Evolutionary conservation across 2,113 vertebrate species (phyloP), one percentile per base, ranked within the genome.

Genomic region (Hirundichthys speculiger): DNA sequence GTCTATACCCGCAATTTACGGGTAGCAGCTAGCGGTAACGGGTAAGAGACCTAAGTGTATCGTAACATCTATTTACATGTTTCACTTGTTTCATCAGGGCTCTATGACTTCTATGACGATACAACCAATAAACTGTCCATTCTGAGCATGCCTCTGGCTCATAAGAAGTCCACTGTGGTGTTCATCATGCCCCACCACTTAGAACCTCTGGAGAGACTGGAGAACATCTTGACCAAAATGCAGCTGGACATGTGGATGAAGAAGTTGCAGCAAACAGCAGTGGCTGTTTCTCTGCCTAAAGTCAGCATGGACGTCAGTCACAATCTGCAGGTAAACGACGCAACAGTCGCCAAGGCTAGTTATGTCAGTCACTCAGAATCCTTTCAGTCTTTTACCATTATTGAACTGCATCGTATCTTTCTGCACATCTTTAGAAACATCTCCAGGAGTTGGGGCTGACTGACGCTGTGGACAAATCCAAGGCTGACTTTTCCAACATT

Each of bases 211-310:
- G 95, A 95, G 45, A 93, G 94, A 18, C 79, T 98, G 9, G 97
- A 99, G 88, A 98, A 98, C 82, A 69, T 98, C 60, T 88, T 99
- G 80, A 98, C 92, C 71, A 94, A 88, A 58, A 93, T 96, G 52
- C 96, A 99, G 88, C 88, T 99, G 19, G 94, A 96, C 50, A 73
- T 45, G 21, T 99, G 97, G 97, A 86, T 94, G 64, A 64, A 92
- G 69, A 95, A 96, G 77, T 81, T 97, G 87, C 86, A 96, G 88
- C 91, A 93, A 84, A 94, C 74, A 47, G 93, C 95, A 0, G 94
- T 98, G 0, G 96, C 97, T 18, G 93, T 99, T 84, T 98, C 97
- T 0, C 81, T 99, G 79, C 97, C 97, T 45, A 99, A 98, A 90
- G 92, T 95, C 0, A 86, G 86, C 76, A 85, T 98, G 89, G 96